Evolutionary conservation across 2,113 vertebrate species (phyloP), one percentile per base, ranked within the genome.

Genomic region (Gorsachius goisagi): DNA sequence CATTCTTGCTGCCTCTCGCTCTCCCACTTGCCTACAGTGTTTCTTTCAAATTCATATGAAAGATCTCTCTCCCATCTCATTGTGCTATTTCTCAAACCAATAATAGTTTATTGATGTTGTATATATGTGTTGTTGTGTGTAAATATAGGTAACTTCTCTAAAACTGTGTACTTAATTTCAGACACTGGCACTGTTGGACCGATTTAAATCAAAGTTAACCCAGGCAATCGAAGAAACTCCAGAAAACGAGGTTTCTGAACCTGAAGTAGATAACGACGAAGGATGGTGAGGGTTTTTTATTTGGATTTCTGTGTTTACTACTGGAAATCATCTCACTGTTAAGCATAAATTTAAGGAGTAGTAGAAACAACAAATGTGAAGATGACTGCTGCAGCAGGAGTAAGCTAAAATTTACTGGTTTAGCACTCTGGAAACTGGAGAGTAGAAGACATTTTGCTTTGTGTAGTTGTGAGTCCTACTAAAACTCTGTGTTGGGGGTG

Each of bases 181-280:
- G 99, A 99, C 99, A 1, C 94, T 99, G 91, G 99, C 98, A 1
- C 97, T 99, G 33, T 97, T 99, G 96, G 98, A 99, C 72, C 93
- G 79, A 71, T 99, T 99, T 96, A 99, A 99, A 97, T 98, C 98
- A 85, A 99, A 99, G 94, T 98, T 99, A 95, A 98, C 98, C 3
- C 98, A 99, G 22, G 99, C 99, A 39, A 99, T 99, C 94, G 98
- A 98, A 22, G 99, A 99, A 89, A 98, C 97, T 84, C 98, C 99
- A 67, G 98, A 99, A 95, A 97, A 97, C 83, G 98, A 98, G 10
- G 94, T 98, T 89, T 98, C 99, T 23, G 98, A 99, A 91, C 97
- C 94, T 53, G 99, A 99, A 50, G 96, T 86, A 33, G 99, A 99
- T 39, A 98, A 99, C 32, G 99, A 99, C 16, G 98, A 98, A 97